Conservation (phyloP, 1,140 invertebrate genomes). For the Eupristina koningsbergeri region DNA sequence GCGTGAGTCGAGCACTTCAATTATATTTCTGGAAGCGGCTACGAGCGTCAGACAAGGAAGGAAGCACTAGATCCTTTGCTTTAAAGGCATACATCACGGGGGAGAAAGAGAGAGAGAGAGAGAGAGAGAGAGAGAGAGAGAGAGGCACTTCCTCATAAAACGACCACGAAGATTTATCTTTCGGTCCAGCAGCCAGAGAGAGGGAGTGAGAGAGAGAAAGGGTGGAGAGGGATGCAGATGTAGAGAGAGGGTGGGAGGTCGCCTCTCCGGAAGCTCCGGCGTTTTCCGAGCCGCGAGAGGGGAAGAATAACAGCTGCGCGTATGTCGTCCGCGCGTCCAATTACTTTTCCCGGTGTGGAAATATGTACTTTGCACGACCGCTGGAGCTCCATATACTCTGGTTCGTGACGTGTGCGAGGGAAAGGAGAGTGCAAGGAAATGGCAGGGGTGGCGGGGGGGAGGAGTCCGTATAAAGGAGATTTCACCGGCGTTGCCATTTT, state of each 20-base stretch:
- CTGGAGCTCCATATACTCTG: constrained; percentile 26
- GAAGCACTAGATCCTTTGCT: constrained; percentile 32
- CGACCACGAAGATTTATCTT: constrained; percentile 54
- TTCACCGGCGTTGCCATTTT: constrained; percentile 48
- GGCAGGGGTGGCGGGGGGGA: no score
- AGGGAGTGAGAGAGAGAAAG: constrained; percentile 14
- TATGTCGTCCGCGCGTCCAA: constrained; percentile 56
- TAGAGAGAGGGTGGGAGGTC: background rate
- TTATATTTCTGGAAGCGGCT: constrained; percentile 39
- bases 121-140: background rate
- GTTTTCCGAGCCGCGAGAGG: constrained; percentile 35
- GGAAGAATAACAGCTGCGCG: constrained; percentile 54
- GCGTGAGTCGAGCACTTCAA: constrained; percentile 45
- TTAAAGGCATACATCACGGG: constrained; percentile 47
- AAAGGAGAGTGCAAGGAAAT: constrained; percentile 20
- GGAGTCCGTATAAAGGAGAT: constrained; percentile 47
- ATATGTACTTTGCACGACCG: constrained; percentile 53
- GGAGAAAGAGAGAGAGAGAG: background rate
- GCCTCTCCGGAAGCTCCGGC: constrained; percentile 21
- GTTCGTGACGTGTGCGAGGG: constrained; percentile 17
- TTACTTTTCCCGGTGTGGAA: constrained; percentile 56
- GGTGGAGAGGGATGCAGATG: no score
- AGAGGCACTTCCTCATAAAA: constrained; percentile 51
- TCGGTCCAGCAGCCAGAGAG: constrained; percentile 46
- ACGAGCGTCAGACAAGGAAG: background rate